phyloP scores from a whole-genome alignment of 2,797 vertebrate genomes.

The Masticophis lateralis region DNA sequence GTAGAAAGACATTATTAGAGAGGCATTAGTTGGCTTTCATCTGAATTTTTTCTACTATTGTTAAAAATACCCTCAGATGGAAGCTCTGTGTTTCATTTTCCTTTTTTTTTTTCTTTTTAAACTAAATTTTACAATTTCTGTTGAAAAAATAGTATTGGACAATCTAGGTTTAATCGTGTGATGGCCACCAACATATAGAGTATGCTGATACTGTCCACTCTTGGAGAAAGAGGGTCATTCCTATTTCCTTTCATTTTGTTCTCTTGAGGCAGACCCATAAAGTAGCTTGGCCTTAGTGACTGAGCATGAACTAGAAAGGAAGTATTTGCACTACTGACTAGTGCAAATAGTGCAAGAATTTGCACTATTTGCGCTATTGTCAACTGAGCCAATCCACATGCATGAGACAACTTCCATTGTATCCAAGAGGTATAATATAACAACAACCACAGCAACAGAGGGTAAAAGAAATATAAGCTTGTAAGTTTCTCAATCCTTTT shows the following conservation, averaged over 20 bases:
- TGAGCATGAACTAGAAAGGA: background rate
- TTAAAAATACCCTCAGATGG: slow-evolving; percentile 35
- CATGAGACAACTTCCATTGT: background rate
- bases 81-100: slow-evolving; percentile 45
- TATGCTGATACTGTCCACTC: background rate
- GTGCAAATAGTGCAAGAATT: too few relatives aligned
- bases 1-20: slow-evolving; percentile 46
- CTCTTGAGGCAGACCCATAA: background rate
- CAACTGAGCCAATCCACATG: background rate
- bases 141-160: slow-evolving; percentile 29
- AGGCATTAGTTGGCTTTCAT: slow-evolving; percentile 52
- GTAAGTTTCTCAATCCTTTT: background rate
- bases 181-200: background rate
- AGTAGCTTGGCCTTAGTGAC: background rate
- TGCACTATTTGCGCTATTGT: too few relatives aligned
- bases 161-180: slow-evolving; percentile 23
- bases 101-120: slow-evolving; percentile 44
- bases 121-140: slow-evolving; percentile 36
- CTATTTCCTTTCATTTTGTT: background rate
- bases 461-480: background rate
- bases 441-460: background rate
- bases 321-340: background rate
- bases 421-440: background rate
- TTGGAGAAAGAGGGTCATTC: background rate
- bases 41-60: slow-evolving; percentile 52